Conservation (phyloP, 2,797 vertebrate species). For the Zenarchopterus dispar region DNA sequence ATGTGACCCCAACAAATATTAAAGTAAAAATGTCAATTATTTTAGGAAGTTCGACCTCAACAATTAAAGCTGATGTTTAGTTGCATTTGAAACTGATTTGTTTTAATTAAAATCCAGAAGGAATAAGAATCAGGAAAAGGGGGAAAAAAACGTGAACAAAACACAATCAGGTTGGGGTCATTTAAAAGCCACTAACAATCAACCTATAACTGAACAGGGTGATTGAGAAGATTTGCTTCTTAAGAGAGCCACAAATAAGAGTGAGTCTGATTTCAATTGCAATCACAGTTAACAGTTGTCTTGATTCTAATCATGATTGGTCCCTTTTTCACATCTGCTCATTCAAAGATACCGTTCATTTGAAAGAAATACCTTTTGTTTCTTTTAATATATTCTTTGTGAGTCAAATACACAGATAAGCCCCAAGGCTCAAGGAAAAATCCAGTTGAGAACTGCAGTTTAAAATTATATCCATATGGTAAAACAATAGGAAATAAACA, state of each 20-base stretch:
- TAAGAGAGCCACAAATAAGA: conserved; percentile 42
- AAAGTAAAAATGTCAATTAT: too few relatives aligned
- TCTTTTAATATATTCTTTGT: conserved; percentile 11
- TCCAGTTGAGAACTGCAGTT: too few relatives aligned
- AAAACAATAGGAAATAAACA: too few relatives aligned
- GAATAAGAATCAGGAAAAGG: too few relatives aligned
- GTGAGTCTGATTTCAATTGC: conserved; percentile 56
- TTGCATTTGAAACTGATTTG: too few relatives aligned
- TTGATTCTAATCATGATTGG: conserved; percentile 46
- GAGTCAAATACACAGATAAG: too few relatives aligned
- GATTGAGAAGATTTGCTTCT: conserved; percentile 57
- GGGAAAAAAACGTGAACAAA: not conserved
- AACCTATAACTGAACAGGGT: conserved; percentile 52
- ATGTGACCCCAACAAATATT: too few relatives aligned
- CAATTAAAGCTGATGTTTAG: too few relatives aligned
- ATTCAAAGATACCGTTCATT: conserved; percentile 30
- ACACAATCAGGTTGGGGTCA: conserved; percentile 45
- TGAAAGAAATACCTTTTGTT: conserved; percentile 31
- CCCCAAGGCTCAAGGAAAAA: too few relatives aligned
- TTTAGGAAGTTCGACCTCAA: too few relatives aligned
- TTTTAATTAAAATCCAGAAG: too few relatives aligned
- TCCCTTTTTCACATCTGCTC: conserved; percentile 51
- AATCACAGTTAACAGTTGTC: conserved; percentile 55
- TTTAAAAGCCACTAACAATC: conserved; percentile 48
- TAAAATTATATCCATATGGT: too few relatives aligned